Evolutionary conservation across 35 echinoderm and acorn worm species (phyloP).

Genomic region (Ophiothrix spiculata): DNA sequence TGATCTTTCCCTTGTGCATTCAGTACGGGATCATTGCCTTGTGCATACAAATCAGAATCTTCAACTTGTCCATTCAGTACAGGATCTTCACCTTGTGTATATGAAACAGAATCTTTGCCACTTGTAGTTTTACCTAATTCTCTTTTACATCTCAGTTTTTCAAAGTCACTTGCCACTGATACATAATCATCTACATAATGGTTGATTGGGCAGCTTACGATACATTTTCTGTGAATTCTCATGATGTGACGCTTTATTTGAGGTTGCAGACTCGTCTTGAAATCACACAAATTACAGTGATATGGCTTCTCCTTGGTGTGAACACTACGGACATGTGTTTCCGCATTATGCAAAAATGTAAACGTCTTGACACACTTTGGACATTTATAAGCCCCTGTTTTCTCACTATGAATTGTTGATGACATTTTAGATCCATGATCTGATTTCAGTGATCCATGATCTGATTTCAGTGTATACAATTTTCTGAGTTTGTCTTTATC

Average conservation of each 20-base stretch:
- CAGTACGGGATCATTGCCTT: neutral
- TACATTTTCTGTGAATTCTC: neutral
- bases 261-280: neutral
- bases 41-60: neutral
- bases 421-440: neutral
- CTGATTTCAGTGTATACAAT: neutral
- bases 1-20: too few relatives aligned
- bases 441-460: neutral
- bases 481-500: neutral
- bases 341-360: neutral
- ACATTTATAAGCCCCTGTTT: neutral
- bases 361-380: neutral
- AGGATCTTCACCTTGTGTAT: too few relatives aligned
- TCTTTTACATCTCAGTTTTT: neutral
- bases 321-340: neutral
- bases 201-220: neutral
- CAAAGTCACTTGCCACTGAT: neutral
- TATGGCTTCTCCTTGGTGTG: neutral
- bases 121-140: neutral
- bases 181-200: neutral
- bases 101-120: too few relatives aligned
- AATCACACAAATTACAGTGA: neutral
- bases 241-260: neutral
- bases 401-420: too few relatives aligned
- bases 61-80: too few relatives aligned